Conservation (phyloP, 1,140 invertebrate genomes). For the Microplitis mediator region DNA sequence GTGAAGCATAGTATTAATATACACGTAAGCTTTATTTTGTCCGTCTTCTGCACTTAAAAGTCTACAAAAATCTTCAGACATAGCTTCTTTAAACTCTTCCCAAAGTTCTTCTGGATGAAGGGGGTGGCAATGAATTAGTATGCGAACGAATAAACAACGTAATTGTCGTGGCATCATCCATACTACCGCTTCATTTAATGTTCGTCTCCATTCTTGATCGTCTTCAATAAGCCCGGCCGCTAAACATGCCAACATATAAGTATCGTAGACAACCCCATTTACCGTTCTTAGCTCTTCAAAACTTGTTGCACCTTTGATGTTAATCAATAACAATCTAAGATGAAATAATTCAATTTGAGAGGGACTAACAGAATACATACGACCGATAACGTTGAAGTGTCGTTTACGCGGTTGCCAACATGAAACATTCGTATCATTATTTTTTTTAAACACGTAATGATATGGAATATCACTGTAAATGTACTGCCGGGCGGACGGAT, state of each 20-base stretch:
- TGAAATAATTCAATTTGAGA: slow-evolving; percentile 29
- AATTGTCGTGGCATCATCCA: background rate
- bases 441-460: background rate
- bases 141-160: no score
- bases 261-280: slow-evolving; percentile 11
- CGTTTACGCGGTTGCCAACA: background rate
- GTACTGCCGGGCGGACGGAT: background rate
- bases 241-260: slow-evolving; percentile 20
- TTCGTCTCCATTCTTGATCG: slow-evolving; percentile 22
- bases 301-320: slow-evolving; percentile 14
- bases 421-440: background rate
- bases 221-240: slow-evolving; percentile 28
- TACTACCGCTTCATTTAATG: slow-evolving; percentile 16
- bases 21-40: background rate
- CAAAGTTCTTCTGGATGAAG: slow-evolving; percentile 9
- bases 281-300: slow-evolving; percentile 24
- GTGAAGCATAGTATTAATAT: background rate
- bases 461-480: background rate
- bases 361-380: slow-evolving; percentile 1
- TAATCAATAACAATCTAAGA: slow-evolving; percentile 16
- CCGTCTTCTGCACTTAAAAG: background rate
- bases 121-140: no score
- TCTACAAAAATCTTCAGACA: background rate
- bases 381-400: background rate
- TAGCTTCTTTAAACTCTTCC: background rate